Evolutionary conservation across 2,797 vertebrate species (phyloP), one percentile per base, ranked within the genome.

Genomic region (Epinephelus awoara): DNA sequence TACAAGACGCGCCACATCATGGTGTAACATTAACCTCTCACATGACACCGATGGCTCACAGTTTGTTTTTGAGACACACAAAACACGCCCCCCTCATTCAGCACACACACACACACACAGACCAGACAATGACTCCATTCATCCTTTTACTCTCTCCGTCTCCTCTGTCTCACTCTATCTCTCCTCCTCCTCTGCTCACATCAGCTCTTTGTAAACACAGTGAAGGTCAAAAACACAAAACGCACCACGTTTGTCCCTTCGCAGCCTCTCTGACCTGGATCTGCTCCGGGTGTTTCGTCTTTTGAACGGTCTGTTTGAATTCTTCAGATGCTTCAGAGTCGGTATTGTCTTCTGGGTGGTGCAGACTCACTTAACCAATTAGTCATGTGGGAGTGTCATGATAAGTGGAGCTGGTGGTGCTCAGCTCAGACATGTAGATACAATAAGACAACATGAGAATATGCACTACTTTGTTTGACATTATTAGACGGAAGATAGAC

Each of bases 51-150:
- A 86, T 76, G 70, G 72, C 80, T 77, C 77, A 64, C 77, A 47
- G 86, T 85, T 92, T 88, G 79, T 80, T 87, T 40, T 87, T 83
- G 64, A 74, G 72, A 75, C 67, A 29, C 82, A 73, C 62, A 55
- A 21, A 78, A 50, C 55, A 61, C 65, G 0, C 50, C n/a, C 51
- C 50, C 50, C 50, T 34, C 6, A 29, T 46, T 49, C 25, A 57
- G 9, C 23, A 56, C 1, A 52, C 59, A 59, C 80, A 23, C 23
- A 23, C 23, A 38, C 51, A 42, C 59, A 65, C 38, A 27, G 61
- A 23, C 50, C 44, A 85, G 59, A 93, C 91, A 90, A 80, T 77
- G 68, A 59, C 34, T 77, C 84, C 84, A 89, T 90, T 92, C 88
- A 89, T 83, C 50, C 64, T 34, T 55, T 56, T 5, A 1, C 71